Percentiles rank a stretch among this genome's conserved stretches.
Conservation (phyloP, 2,888 invertebrate species). For the Stenoptilia bipunctidactyla region DNA sequence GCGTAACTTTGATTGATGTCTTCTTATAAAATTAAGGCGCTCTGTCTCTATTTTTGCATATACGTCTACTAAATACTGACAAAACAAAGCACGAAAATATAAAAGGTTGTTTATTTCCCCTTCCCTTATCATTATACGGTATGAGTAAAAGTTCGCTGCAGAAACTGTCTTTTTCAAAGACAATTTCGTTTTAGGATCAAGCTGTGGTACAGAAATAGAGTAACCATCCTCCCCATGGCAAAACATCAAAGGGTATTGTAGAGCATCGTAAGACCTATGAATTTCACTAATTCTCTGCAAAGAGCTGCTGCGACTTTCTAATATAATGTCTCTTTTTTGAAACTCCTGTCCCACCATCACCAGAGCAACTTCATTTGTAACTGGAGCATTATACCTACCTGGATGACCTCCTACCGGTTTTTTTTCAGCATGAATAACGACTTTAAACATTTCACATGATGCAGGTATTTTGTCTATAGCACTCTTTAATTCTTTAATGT, state of each 20-base stretch:
- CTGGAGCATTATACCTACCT: constrained; percentile 24
- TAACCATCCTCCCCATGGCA: constrained; percentile 9
- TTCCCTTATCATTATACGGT: too few species aligned
- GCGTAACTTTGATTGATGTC: constrained; percentile 11
- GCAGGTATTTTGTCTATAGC: constrained; percentile 17
- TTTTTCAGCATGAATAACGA: constrained; percentile 26
- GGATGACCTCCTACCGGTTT: constrained; percentile 22
- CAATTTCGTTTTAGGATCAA: too few species aligned
- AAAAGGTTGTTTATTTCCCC: too few species aligned
- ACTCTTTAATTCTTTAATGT: constrained; percentile 19
- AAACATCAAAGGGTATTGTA: constrained; percentile 18
- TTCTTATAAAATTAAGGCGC: too few species aligned
- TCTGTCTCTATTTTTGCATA: too few species aligned
- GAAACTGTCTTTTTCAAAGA: too few species aligned
- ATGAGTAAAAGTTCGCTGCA: too few species aligned
- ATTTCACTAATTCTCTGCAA: constrained; percentile 17
- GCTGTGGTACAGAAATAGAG: constrained; percentile 15
- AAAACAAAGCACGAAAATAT: too few species aligned
- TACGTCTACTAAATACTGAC: too few species aligned
- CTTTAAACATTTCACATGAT: constrained; percentile 16
- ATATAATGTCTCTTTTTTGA: constrained; percentile 22
- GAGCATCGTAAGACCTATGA: constrained; percentile 20
- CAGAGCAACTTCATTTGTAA: constrained; percentile 22
- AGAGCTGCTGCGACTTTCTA: constrained; percentile 22
- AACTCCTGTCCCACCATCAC: constrained; percentile 21